Evolutionary conservation across 2,113 vertebrate genomes (phyloP).

Genomic region (Saccopteryx bilineata): DNA sequence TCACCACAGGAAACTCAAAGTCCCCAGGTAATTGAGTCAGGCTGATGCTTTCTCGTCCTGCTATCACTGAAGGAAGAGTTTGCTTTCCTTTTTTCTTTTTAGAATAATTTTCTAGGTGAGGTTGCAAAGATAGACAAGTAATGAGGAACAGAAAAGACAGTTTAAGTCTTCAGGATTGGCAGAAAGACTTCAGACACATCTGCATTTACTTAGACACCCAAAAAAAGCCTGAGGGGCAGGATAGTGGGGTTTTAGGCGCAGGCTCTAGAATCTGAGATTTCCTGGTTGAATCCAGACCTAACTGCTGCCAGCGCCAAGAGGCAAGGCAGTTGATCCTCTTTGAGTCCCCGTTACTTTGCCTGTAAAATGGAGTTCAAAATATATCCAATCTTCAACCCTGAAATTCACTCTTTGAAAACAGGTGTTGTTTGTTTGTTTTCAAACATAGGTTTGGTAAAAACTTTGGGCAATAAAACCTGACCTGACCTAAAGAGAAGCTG

Average conservation of each 20-base stretch:
- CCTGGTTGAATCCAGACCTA: background rate
- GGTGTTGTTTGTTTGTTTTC: background rate
- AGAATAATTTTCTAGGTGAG: background rate
- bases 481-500: background rate
- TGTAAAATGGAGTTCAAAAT: background rate
- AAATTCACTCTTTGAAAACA: background rate
- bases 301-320: background rate
- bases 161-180: background rate
- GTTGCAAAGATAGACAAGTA: background rate
- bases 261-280: background rate
- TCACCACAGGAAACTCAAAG: background rate
- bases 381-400: background rate
- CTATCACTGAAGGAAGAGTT: background rate
- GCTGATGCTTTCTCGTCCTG: background rate
- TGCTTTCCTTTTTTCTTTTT: background rate
- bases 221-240: background rate
- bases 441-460: background rate
- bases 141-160: background rate
- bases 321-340: background rate
- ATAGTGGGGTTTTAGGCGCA: background rate
- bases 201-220: background rate
- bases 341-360: background rate
- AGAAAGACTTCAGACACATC: background rate
- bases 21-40: background rate
- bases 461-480: background rate